Evolutionary conservation across 2,888 invertebrate genomes (phyloP), one percentile per base, ranked within the genome.

Genomic region (Sussaba pulchella): DNA sequence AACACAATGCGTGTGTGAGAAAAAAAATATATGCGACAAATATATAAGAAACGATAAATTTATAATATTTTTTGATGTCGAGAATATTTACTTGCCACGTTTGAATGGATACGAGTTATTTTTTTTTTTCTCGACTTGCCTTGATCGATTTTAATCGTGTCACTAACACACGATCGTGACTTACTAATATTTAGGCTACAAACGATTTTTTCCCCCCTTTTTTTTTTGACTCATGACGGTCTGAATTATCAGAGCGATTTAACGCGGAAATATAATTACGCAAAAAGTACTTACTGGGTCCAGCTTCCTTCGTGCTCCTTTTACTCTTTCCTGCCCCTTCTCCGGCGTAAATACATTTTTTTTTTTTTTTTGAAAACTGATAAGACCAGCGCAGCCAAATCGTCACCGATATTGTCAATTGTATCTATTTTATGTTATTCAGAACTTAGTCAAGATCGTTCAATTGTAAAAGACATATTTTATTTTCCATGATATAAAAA

Each of bases 361-460:
- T n/a, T n/a, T n/a, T n/a, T n/a, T n/a, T n/a, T n/a, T n/a, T n/a
- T 54, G 26, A 26, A 26, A 6, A 21, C 2, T 2, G 26, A 26
- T 31, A 57, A 36, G 31, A 57, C 31, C 31, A 57, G 9, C 9
- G 36, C 36, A 67, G 39, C 36, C 54, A 17, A 69, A 69, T 52
- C 39, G 21, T 67, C 19, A 67, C 52, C 41, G 54, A 54, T 19
- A 54, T 41, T 69, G 17, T 54, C 21, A 69, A 41, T 69, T 52
- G 41, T 54, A 54, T 52, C 31, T 69, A 43, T 54, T 41, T 41
- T 24, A 54, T 69, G 21, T 41, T 41, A 54, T 54, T 41, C 41
- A 26, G 24, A 69, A 67, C 54, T 69, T 45, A 50, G 67, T 69
- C 67, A 54, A 41, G 67, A 54, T 41, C 54, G 67, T 21, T 69